Base-by-base conservation (phyloP, 2,113 vertebrate species). In the Carettochelys insculpta region DNA sequence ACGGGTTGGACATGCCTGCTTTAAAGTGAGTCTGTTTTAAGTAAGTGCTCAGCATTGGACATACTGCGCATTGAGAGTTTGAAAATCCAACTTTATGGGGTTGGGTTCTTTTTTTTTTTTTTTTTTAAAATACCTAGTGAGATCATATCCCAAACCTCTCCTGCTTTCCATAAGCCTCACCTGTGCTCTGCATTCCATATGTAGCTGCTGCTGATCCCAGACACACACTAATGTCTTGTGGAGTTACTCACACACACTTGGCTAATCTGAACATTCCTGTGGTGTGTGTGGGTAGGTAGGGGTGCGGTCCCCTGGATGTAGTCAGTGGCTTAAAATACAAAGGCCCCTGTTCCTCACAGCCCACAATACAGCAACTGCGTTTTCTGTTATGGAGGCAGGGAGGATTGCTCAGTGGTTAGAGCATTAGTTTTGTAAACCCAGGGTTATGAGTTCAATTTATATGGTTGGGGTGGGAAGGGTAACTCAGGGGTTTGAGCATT, bases 171-270 rank as follows among this genome's bases (percentile, higher is more conserved):
- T 65, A 22, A 3, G 4, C 48, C 54, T 87, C 54, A 88, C 84
- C 92, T 0, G 4, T 34, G n/a, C n/a, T 68, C 86, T 1, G 6
- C 65, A 50, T 95, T 95, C 95, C 93, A 25, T 12, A 0, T 85
- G 73, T 82, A 88, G 90, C 83, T 91, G 90, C 88, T 92, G 92
- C 92, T 90, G 95, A 94, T 91, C 90, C 94, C 90, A 93, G 95
- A 92, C 85, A 25, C 88, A 78, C 54, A n/a, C 94, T 95, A 92
- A 95, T 85, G 91, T 94, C 92, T 94, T 45, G 54, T 48, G 82
- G 85, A 91, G 90, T 84, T 31, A 48, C 86, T 96, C 86, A 61
- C 52, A 11, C 29, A 81, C 76, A 56, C 8, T n/a, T 73, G 51
- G 82, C n/a, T 12, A 1, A 50, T 91, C 79, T 17, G n/a, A 19